Conservation (phyloP, 2,888 invertebrate species). For the Eulithis prunata region DNA sequence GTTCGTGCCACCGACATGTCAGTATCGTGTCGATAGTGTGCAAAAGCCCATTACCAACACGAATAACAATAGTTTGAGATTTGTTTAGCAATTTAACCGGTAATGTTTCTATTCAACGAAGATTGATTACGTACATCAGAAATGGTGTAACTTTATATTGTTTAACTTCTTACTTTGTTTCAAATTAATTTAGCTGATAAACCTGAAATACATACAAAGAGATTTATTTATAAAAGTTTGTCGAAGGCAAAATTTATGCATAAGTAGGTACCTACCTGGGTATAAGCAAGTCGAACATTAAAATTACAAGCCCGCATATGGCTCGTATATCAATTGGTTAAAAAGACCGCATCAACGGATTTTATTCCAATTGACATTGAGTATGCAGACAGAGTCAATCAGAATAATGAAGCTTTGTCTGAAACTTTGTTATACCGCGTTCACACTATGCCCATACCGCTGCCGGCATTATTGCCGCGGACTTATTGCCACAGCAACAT, state of each 20-base stretch:
- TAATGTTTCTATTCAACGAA: constrained; percentile 20
- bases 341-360: constrained; percentile 23
- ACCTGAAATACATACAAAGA: background rate
- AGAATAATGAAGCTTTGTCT: constrained; percentile 37
- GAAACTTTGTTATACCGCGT: too few relatives aligned
- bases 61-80: constrained; percentile 40
- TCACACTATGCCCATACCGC: too few relatives aligned
- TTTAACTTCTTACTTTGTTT: background rate
- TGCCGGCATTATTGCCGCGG: background rate
- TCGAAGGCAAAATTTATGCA: too few relatives aligned
- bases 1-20: too few relatives aligned
- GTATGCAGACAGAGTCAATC: constrained; percentile 41
- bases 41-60: constrained; percentile 38
- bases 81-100: constrained; percentile 27
- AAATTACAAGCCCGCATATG: constrained; percentile 16
- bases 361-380: constrained; percentile 43
- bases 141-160: background rate
- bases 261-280: too few relatives aligned
- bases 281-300: background rate
- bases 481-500: too few relatives aligned
- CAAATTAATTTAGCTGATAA: background rate
- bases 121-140: constrained; percentile 27
- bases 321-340: constrained; percentile 24
- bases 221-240: too few relatives aligned
- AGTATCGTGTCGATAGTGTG: too few relatives aligned